Evolutionary conservation across 2,113 vertebrate genomes (phyloP).

Genomic region (Cercocebus atys): DNA sequence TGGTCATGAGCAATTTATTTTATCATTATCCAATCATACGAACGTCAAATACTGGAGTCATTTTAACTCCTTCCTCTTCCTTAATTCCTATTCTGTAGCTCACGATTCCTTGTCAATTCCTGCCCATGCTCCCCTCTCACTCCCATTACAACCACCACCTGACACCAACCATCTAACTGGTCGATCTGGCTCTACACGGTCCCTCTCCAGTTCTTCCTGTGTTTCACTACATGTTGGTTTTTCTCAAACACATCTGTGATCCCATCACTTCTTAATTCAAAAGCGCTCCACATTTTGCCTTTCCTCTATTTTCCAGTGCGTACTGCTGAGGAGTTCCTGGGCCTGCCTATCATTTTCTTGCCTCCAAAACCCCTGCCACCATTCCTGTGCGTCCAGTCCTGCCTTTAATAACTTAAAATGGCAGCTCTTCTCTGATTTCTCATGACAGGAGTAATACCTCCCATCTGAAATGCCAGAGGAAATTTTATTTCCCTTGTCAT

Average conservation of each 20-base stretch:
- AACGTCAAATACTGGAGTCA: not conserved
- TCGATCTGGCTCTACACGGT: not conserved
- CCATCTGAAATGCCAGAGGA: not conserved
- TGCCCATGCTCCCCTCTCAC: too few relatives aligned
- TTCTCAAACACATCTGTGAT: not conserved
- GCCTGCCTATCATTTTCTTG: not conserved
- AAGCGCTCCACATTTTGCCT: not conserved
- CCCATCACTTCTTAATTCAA: not conserved
- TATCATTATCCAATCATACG: not conserved
- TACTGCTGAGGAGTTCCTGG: not conserved
- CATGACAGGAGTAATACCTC: not conserved
- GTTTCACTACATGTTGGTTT: not conserved
- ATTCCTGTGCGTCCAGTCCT: too few relatives aligned
- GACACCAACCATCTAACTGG: not conserved
- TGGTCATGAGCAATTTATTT: not conserved
- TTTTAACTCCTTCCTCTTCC: not conserved
- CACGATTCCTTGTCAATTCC: too few relatives aligned
- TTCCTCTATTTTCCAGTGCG: not conserved
- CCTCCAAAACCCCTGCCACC: not conserved
- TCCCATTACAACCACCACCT: rapidly evolving
- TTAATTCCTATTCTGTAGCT: not conserved
- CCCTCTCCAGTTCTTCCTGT: not conserved
- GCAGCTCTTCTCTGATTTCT: not conserved
- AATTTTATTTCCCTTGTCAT: not conserved
- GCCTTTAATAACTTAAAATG: not conserved